Evolutionary conservation across 1,140 invertebrate genomes (phyloP), one percentile per base, ranked within the genome.

Genomic region (Marisa cornuarietis): DNA sequence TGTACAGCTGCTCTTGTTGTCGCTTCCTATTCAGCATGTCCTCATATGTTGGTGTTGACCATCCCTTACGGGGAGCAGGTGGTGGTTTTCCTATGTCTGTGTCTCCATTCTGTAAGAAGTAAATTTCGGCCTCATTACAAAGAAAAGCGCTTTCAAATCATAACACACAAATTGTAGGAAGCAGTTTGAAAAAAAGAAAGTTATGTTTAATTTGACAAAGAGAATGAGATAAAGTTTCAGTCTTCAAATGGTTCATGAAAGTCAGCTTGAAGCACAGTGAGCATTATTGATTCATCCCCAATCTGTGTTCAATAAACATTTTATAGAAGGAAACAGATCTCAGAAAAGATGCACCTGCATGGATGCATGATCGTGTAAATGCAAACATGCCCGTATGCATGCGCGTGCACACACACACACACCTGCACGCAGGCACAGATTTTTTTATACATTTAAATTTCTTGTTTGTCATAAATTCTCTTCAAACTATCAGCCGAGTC

Each of bases 1-100:
- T 86, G 78, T 89, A 89, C 24, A 81, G 75, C 2, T 81, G 42
- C 73, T 89, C 87, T 72, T 88, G 81, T 75, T 81, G 76, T 61
- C 85, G 62, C 81, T 87, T 89, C 68, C 83, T 79, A 11, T 88
- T 83, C 49, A 87, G 81, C 10, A 87, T 85, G 14, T 88, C 88
- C 51, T 89, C 88, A 79, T 89, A 87, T 13, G 87, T 87, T 7
- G 86, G 86, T 16, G 87, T 87, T 24, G 82, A 79, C 88, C 88
- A 89, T 22, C 88, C 88, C 62, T 81, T 82, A 20, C 84, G 79
- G 18, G 85, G 85, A 16, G 68, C 81, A n/a, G 74, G n/a, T 13
- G 82, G 81, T 65, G 78, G 76, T 52, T 77, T 80, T 24, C 76
- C 71, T 11, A 72, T 63, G 13, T 73, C 54, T 18, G 16, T 18